Evolutionary conservation across 2,797 vertebrate genomes (phyloP).

Genomic region (Acanthiza pusilla): DNA sequence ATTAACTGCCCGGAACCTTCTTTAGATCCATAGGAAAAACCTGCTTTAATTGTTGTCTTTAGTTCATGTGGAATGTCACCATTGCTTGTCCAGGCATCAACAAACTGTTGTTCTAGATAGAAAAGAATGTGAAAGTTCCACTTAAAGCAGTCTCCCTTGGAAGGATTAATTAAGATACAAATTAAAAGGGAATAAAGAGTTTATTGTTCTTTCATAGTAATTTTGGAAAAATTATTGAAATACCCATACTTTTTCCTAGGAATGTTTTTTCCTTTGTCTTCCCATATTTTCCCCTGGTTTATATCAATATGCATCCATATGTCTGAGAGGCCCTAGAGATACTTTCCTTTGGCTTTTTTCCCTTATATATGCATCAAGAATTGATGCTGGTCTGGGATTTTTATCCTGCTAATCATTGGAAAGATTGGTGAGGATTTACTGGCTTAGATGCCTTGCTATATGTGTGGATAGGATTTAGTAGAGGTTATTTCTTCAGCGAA

Average conservation of each 20-base stretch:
- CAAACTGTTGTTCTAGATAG: background rate
- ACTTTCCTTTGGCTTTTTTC: background rate
- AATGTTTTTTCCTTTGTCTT: background rate
- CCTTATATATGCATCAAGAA: background rate
- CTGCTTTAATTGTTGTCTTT: background rate
- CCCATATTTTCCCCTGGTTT: background rate
- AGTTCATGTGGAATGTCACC: background rate
- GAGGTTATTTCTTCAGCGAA: background rate
- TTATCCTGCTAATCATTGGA: constrained; percentile 23
- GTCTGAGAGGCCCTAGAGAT: background rate
- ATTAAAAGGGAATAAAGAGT: background rate
- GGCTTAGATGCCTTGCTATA: background rate
- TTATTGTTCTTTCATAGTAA: background rate
- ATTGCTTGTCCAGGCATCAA: background rate
- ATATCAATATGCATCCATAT: background rate
- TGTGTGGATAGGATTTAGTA: background rate
- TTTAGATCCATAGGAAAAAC: background rate
- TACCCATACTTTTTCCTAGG: background rate
- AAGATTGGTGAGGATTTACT: constrained; percentile 20
- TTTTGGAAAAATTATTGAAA: background rate
- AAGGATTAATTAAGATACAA: background rate
- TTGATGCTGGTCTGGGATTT: background rate
- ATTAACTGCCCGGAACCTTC: background rate
- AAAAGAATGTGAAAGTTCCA: background rate
- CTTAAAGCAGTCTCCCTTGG: background rate